These are phyloP conservation scores for Chunga burmeisteri DNA, from an alignment of 2,113 vertebrate species.

Conservation along the genomic window DNA sequence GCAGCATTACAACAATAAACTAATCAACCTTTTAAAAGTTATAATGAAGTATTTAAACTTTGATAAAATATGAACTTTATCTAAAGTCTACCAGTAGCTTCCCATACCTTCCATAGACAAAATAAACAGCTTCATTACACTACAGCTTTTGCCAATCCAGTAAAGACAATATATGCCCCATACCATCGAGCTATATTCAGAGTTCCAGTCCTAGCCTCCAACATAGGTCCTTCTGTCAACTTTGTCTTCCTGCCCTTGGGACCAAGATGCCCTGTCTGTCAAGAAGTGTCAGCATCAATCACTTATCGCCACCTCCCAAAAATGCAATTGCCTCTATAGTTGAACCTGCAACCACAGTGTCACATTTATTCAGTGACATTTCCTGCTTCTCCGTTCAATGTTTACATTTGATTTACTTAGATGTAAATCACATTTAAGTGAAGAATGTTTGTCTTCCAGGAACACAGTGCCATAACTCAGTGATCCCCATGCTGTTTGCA, in stretches of 20 bases:
- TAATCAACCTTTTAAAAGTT: background rate
- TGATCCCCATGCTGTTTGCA: background rate
- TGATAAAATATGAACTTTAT: background rate
- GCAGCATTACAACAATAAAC: background rate
- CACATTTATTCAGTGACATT: background rate
- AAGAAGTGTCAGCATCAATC: background rate
- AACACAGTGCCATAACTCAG: background rate
- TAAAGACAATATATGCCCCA: background rate
- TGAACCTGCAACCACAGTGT: background rate
- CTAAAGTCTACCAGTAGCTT: background rate
- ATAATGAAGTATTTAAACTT: background rate
- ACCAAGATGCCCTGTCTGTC: background rate
- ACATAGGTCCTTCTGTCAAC: background rate
- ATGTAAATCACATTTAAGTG: background rate
- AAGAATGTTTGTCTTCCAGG: background rate
- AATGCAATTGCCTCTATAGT: background rate
- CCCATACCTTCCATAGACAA: background rate
- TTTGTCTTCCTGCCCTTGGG: background rate
- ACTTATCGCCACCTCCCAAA: background rate
- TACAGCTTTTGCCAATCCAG: too few species aligned
- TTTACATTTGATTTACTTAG: background rate
- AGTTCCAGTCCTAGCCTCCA: background rate
- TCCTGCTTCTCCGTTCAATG: background rate
- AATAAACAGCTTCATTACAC: background rate
- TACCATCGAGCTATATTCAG: background rate